phyloP scores from a whole-genome alignment of 2,113 vertebrate genomes.

The Gavia stellata region DNA sequence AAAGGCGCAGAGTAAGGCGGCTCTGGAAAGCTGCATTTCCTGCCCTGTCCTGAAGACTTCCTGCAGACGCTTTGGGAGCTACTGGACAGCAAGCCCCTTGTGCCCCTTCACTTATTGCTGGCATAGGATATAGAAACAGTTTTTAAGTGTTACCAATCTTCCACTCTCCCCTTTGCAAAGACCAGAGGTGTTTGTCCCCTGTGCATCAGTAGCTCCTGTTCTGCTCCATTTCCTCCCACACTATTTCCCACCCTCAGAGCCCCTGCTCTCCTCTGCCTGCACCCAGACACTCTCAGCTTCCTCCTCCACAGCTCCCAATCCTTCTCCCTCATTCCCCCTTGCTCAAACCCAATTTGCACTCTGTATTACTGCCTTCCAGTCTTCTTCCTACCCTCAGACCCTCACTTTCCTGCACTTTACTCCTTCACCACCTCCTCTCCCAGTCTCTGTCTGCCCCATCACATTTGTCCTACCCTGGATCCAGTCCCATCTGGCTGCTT shows the following conservation, averaged over 20 bases:
- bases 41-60: not conserved
- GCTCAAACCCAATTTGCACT: not conserved
- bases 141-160: not conserved
- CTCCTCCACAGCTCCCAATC: not conserved
- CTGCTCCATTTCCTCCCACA: not conserved
- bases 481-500: not conserved
- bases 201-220: not conserved
- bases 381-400: not conserved
- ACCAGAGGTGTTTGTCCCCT: not conserved
- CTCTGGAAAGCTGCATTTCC: not conserved
- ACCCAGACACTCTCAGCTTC: not conserved
- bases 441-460: not conserved
- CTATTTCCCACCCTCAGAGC: not conserved
- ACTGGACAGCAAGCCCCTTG: not conserved
- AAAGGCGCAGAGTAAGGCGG: not conserved
- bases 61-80: not conserved
- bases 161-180: not conserved
- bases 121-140: not conserved
- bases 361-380: not conserved
- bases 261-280: not conserved
- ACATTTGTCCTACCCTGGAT: not conserved
- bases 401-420: not conserved
- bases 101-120: not conserved
- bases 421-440: not conserved
- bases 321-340: not conserved